Evolutionary conservation across 1,140 invertebrate species (phyloP), one percentile per base, ranked within the genome.

Genomic region (Maniola jurtina): DNA sequence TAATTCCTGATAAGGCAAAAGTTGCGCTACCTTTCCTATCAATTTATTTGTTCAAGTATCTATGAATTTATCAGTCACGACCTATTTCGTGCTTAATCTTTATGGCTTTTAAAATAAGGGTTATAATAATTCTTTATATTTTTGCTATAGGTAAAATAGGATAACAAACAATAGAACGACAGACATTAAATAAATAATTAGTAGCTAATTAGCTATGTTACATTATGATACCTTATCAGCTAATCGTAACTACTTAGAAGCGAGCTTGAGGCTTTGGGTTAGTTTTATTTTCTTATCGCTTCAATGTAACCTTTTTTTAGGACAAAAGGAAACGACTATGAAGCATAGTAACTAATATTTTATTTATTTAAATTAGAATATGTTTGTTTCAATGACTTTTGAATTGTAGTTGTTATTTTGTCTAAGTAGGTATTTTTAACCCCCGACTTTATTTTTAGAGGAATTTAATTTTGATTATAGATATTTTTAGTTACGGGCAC

Each of bases 171-270:
- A 56, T 36, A 56, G 48, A 52, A 25, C 48, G 48, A 52, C 45
- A 65, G 54, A 56, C 57, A 57, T 61, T 66, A 48, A 61, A 65
- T 25, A 60, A 61, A 57, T n/a, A 40, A 61, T 67, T 48, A 67
- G 65, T 25, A 25, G 25, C 25, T 25, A 25, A 25, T n/a, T 48
- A 61, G 59, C 52, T 14, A n/a, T 14, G 52, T 25, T 48, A 34
- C 45, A 57, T 67, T 25, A 36, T 48, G 65, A 35, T 56, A 67
- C 42, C 65, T 67, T 67, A 67, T 67, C 65, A 48, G 5, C 34
- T 14, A 55, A 50, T 67, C 65, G 35, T 56, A 60, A 57, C 40
- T 65, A 59, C 64, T 52, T 65, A 47, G 56, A 65, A 65, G 56
- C 40, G 64, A 42, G 16, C 42, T 25, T n/a, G n/a, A n/a, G n/a